Conservation (phyloP, 2,888 invertebrate species). For the Melanargia galathea region DNA sequence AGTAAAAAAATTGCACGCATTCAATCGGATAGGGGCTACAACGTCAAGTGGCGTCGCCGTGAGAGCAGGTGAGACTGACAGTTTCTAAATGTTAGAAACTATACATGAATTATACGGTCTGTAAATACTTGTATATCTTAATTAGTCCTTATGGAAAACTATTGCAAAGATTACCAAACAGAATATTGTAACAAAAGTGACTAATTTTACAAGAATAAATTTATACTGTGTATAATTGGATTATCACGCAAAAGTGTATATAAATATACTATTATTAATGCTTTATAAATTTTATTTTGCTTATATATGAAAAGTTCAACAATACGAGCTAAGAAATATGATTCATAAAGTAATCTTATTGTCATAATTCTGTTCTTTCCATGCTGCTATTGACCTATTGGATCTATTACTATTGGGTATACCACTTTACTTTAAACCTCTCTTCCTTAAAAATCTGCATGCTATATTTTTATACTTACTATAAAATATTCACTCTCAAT, state of each 20-base stretch:
- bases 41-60: constrained; percentile 69
- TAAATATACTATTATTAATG: not conserved
- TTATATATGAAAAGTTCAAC: not conserved
- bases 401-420: constrained; percentile 78
- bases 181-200: not conserved
- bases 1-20: constrained; percentile 52
- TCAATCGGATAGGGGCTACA: constrained; percentile 65
- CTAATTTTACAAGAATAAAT: not conserved
- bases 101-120: not conserved
- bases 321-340: not conserved
- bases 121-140: constrained; percentile 15
- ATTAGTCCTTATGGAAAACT: not conserved
- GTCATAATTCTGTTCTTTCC: constrained; percentile 73
- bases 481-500: constrained; percentile 45
- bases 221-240: not conserved
- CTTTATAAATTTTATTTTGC: not conserved
- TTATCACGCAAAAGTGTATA: not conserved
- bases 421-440: constrained; percentile 52
- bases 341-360: constrained; percentile 59
- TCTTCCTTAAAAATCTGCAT: constrained; percentile 57
- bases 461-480: constrained; percentile 50
- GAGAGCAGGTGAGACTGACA: constrained; percentile 76
- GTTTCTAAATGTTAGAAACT: constrained; percentile 13
- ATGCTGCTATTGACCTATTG: constrained; percentile 77
- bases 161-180: not conserved